Evolutionary conservation across 2,113 vertebrate genomes (phyloP).

Genomic region (Platysternon megacephalum): DNA sequence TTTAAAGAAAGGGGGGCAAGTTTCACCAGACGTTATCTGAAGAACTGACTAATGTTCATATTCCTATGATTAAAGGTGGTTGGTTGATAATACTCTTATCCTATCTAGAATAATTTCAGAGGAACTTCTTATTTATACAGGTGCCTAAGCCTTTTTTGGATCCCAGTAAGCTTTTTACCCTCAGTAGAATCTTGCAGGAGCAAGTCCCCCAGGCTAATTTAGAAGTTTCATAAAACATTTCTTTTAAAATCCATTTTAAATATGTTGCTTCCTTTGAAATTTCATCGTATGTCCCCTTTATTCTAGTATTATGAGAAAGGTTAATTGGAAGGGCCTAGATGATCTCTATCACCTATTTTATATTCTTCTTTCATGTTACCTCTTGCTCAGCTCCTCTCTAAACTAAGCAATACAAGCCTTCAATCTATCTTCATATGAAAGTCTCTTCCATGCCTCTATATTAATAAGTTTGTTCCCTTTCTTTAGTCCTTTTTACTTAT

Average conservation of each 20-base stretch:
- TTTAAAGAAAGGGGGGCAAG: background rate
- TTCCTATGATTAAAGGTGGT: background rate
- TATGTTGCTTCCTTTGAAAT: background rate
- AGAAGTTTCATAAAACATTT: background rate
- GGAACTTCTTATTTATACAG: background rate
- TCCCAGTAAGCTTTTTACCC: background rate
- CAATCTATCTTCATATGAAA: background rate
- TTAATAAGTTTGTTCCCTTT: background rate
- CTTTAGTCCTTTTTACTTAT: background rate
- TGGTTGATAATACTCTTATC: background rate
- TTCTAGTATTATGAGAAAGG: background rate
- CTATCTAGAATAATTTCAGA: background rate
- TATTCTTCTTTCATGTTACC: background rate
- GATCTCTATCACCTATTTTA: background rate
- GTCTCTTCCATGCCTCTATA: background rate
- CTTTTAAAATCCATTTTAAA: background rate
- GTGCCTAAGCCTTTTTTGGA: background rate
- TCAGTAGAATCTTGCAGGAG: background rate
- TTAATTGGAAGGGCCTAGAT: background rate
- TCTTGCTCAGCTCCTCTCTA: background rate
- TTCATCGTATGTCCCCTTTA: background rate
- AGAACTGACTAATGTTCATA: background rate
- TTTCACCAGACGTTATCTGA: background rate
- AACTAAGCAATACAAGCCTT: background rate
- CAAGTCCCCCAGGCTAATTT: background rate